Evolutionary conservation across 2,113 vertebrate species (phyloP).

Genomic region (Phocoena sinus): DNA sequence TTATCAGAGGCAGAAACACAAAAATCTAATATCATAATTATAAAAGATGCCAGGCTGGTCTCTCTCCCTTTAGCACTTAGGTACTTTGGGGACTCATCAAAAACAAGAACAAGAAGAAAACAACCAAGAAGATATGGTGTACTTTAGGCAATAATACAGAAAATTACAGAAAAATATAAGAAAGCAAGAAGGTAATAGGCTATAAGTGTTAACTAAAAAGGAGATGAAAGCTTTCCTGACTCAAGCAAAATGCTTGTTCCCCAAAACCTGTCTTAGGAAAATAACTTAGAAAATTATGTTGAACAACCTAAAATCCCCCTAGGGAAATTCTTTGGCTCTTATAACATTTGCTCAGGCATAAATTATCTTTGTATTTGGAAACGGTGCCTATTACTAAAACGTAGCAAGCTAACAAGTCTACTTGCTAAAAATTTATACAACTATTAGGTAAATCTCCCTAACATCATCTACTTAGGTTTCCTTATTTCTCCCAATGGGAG

Average conservation of each 20-base stretch:
- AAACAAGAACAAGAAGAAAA: background rate
- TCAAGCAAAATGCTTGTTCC: constrained; percentile 12
- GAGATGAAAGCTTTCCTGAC: constrained; percentile 34
- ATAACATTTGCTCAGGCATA: background rate
- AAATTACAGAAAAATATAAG: constrained; percentile 28
- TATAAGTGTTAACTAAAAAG: background rate
- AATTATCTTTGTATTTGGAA: background rate
- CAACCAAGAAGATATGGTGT: background rate
- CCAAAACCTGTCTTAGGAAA: constrained; percentile 41
- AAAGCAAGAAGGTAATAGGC: background rate
- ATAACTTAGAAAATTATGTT: constrained; percentile 45
- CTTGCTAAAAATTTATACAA: background rate
- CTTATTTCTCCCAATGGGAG: background rate
- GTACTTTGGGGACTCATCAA: background rate
- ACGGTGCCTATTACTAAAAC: background rate
- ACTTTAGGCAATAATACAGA: background rate
- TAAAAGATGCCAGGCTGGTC: background rate
- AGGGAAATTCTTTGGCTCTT: background rate
- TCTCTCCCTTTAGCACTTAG: background rate
- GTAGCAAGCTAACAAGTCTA: background rate
- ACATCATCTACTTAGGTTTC: background rate
- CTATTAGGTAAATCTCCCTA: background rate
- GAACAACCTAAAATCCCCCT: constrained; percentile 9
- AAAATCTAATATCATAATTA: background rate
- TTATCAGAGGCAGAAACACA: background rate